Evolutionary conservation across 2,797 vertebrate species (phyloP), one percentile per base, ranked within the genome.

Genomic region (Megaceryle alcyon): DNA sequence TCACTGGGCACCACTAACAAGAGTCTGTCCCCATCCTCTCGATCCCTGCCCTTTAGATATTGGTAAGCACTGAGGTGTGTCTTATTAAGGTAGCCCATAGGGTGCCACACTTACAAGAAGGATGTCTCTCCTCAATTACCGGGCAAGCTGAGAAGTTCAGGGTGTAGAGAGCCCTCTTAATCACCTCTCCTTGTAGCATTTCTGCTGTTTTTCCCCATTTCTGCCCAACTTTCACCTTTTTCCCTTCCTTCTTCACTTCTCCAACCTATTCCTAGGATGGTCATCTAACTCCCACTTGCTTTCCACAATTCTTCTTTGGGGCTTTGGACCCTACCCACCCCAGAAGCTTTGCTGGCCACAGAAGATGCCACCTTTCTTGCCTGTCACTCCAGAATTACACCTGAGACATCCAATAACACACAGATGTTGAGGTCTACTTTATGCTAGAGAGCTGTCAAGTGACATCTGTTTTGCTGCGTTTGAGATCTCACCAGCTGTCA

Each of bases 331-430:
- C 0, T 29, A 48, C 57, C 60, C n/a, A n/a, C 12, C 23, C 19
- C 12, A 26, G 53, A 59, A 77, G 71, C 28, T 77, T 48, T 46
- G 10, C 59, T 25, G 46, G 28, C 46, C 9, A 6, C 59, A 66
- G 48, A 56, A 82, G 54, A 68, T 15, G 54, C 18, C 65, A 49
- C 28, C 21, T 66, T 49, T 82, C 59, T 63, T 56, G 17, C 49
- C 53, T n/a, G 53, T 61, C n/a, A 51, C 51, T 71, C 69, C 41
- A 33, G 26, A 59, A 66, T 66, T 23, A 63, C 69, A 75, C 31
- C 10, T 0, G 0, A 82, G 56, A 57, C 23, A 64, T 29, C 23
- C 44, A 64, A 17, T 20, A n/a, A 43, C 0, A 3, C 20, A 43
- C 0, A 6, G 57, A 60, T 39, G 25, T 5, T 65, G 33, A 93